Conservation (phyloP, 2,888 invertebrate genomes). For the Idaea dimidiata region DNA sequence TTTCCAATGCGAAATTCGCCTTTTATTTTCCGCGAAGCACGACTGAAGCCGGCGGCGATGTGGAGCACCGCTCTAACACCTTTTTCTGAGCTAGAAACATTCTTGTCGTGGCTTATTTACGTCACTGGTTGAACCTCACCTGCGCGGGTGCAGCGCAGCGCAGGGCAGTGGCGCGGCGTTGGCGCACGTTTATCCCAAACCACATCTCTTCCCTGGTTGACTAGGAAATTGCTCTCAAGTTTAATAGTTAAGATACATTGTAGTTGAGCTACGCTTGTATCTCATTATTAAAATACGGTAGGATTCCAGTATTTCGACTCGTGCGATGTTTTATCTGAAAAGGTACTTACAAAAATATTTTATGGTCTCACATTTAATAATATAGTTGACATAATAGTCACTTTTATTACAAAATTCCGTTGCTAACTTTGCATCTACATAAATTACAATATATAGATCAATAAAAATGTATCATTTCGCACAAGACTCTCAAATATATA, state of each 20-base stretch:
- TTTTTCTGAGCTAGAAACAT: slow-evolving; percentile 65
- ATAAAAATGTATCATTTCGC: not conserved
- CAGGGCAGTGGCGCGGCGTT: slow-evolving; percentile 31
- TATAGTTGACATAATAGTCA: not conserved
- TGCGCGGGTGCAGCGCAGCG: not conserved
- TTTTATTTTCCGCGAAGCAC: slow-evolving; percentile 64
- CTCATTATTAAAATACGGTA: not conserved
- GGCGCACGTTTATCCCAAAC: slow-evolving; percentile 53
- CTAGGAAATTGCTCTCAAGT: slow-evolving; percentile 23
- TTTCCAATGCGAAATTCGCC: slow-evolving; percentile 68
- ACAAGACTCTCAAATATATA: not conserved
- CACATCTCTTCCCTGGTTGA: slow-evolving; percentile 43
- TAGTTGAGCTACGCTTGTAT: not conserved
- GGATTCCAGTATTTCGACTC: not conserved
- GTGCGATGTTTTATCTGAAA: not conserved
- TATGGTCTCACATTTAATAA: not conserved
- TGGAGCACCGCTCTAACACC: slow-evolving; percentile 61
- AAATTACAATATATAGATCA: not conserved
- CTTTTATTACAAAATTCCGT: not conserved
- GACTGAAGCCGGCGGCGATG: slow-evolving; percentile 64
- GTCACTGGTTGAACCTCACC: not conserved
- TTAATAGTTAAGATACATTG: not conserved
- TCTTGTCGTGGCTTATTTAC: slow-evolving; percentile 62
- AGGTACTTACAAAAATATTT: not conserved
- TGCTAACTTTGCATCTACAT: not conserved